These are phyloP conservation scores for Epinephelus fuscoguttatus DNA, from an alignment of 2,113 vertebrate genomes.

Conservation along the genomic window DNA sequence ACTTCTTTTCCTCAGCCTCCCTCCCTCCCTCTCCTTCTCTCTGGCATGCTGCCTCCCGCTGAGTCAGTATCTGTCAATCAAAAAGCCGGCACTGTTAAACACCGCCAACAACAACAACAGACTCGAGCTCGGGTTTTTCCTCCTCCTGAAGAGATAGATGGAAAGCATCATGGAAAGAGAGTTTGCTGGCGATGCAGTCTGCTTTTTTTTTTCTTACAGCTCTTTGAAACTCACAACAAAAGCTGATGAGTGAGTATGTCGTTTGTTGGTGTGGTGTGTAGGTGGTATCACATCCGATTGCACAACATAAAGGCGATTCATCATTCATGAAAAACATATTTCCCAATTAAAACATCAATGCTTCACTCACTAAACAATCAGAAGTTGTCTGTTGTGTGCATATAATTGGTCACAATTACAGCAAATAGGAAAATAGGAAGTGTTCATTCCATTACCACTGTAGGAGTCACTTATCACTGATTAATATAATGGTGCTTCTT, in stretches of 20 bases:
- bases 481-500: not conserved
- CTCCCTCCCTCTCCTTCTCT: conserved; percentile 18
- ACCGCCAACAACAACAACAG: conserved; percentile 56
- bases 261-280: not conserved
- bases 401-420: conserved; percentile 1
- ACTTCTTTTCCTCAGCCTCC: conserved; percentile 39
- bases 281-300: not conserved
- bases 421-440: conserved; percentile 4
- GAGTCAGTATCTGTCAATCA: conserved; percentile 71
- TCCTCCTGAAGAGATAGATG: conserved; percentile 34
- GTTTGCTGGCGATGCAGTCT: conserved; percentile 29
- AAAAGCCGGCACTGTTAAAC: conserved; percentile 52
- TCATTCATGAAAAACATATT: not conserved
- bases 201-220: conserved; percentile 12
- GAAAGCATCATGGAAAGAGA: conserved; percentile 23
- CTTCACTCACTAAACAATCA: not conserved
- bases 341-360: not conserved
- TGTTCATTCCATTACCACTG: not conserved
- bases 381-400: not conserved
- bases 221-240: conserved; percentile 32
- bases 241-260: not conserved
- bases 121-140: conserved; percentile 33
- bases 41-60: conserved; percentile 45
- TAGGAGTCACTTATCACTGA: not conserved
- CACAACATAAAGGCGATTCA: not conserved